Conservation (phyloP, 2,888 invertebrate genomes). For the Lamellibrachia columna region DNA sequence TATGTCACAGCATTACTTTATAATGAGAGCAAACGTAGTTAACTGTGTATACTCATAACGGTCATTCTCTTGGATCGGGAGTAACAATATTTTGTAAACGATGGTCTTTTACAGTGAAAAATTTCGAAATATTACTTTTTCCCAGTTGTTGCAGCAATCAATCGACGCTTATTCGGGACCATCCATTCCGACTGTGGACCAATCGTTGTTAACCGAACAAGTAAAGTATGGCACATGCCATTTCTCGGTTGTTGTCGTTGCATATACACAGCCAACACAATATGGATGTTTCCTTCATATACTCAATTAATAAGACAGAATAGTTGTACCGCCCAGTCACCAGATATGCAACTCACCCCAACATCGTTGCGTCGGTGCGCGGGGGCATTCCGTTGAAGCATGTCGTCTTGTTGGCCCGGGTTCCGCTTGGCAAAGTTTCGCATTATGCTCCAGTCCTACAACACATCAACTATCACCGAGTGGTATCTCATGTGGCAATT, state of each 20-base stretch:
- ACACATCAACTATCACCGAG: neutral
- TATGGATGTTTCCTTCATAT: neutral
- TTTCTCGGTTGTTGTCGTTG: neutral
- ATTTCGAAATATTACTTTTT: neutral
- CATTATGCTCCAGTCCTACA: neutral
- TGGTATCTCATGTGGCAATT: too few species aligned
- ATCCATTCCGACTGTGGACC: neutral
- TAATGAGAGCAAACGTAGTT: neutral
- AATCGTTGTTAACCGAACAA: neutral
- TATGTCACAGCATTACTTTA: neutral
- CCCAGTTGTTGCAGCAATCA: neutral
- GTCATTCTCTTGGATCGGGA: neutral
- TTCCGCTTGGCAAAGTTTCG: neutral
- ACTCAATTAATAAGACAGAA: neutral
- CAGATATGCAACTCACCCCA: neutral
- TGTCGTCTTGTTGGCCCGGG: neutral
- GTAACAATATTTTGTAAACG: neutral
- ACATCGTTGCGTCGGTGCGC: neutral
- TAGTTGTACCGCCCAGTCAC: neutral
- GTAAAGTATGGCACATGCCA: neutral
- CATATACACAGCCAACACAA: neutral
- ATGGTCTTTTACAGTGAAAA: neutral
- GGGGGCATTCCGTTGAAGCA: neutral
- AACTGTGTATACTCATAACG: neutral
- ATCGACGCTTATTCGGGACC: neutral